phyloP scores from a whole-genome alignment of 2,113 vertebrate genomes.

The Tetrao urogallus region DNA sequence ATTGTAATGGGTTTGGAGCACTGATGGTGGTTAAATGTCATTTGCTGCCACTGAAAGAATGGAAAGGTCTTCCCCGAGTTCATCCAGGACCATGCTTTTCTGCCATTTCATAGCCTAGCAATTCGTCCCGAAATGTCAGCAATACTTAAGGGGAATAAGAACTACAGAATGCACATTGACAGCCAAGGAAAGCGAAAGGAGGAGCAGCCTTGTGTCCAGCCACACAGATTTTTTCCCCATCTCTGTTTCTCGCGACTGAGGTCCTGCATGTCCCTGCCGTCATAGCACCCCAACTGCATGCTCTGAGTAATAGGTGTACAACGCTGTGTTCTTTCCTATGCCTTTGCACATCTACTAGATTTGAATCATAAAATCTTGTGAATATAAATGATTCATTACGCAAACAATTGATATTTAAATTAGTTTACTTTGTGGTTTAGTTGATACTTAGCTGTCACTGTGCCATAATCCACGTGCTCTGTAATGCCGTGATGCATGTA shows the following conservation, averaged over 20 bases:
- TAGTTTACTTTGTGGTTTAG: not conserved
- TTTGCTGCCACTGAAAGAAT: not conserved
- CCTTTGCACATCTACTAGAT: not conserved
- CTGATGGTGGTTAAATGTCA: not conserved
- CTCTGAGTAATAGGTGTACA: not conserved
- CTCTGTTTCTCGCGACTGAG: not conserved
- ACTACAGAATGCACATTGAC: not conserved
- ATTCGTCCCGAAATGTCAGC: not conserved
- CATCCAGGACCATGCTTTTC: not conserved
- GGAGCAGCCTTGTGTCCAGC: not conserved
- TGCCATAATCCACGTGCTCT: not conserved
- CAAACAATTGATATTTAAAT: not conserved
- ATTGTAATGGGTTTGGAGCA: not conserved
- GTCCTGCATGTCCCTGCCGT: not conserved
- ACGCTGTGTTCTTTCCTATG: not conserved
- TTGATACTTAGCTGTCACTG: not conserved
- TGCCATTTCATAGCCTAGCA: not conserved
- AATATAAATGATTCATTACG: not conserved
- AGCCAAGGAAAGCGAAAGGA: not conserved
- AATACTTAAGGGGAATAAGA: not conserved
- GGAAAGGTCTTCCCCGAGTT: not conserved
- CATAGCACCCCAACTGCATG: rapidly evolving
- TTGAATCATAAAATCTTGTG: not conserved
- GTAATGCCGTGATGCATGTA: not conserved
- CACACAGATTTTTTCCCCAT: not conserved